Conservation (phyloP, 2,797 vertebrate species). For the Moxostoma hubbsi region DNA sequence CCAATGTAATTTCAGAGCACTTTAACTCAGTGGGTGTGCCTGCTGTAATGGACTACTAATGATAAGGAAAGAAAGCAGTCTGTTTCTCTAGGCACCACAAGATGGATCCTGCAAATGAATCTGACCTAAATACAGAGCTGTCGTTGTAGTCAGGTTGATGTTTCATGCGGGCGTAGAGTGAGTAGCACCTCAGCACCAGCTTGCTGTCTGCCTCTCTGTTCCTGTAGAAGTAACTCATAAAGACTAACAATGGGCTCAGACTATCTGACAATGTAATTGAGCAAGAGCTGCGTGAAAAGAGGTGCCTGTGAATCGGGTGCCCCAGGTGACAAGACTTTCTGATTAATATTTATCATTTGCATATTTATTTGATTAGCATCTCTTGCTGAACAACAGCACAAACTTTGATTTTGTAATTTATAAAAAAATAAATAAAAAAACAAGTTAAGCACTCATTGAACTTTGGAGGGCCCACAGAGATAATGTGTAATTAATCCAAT, state of each 20-base stretch:
- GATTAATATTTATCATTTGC: slow-evolving; percentile 73
- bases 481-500: slow-evolving; percentile 77
- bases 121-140: slow-evolving; percentile 53
- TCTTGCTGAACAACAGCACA: slow-evolving; percentile 41
- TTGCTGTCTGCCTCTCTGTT: slow-evolving; percentile 27
- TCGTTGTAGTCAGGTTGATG: slow-evolving; percentile 40
- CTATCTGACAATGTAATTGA: slow-evolving; percentile 66
- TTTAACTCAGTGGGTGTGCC: slow-evolving; percentile 38
- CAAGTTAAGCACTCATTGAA: slow-evolving; percentile 60
- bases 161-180: slow-evolving; percentile 39
- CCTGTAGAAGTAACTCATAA: slow-evolving; percentile 43
- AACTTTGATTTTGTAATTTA: not conserved
- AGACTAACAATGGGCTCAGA: slow-evolving; percentile 43
- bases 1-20: slow-evolving; percentile 38
- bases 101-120: slow-evolving; percentile 43
- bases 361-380: slow-evolving; percentile 77
- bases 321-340: slow-evolving; percentile 67
- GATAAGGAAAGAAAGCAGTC: slow-evolving; percentile 50
- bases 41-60: slow-evolving; percentile 52
- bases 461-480: slow-evolving; percentile 58
- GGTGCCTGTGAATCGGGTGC: slow-evolving; percentile 57
- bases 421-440: slow-evolving; percentile 53
- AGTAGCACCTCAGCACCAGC: slow-evolving; percentile 18
- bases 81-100: slow-evolving; percentile 37
- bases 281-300: slow-evolving; percentile 64